Evolutionary conservation across 2,113 vertebrate species (phyloP).

Genomic region (Gulo gulo): DNA sequence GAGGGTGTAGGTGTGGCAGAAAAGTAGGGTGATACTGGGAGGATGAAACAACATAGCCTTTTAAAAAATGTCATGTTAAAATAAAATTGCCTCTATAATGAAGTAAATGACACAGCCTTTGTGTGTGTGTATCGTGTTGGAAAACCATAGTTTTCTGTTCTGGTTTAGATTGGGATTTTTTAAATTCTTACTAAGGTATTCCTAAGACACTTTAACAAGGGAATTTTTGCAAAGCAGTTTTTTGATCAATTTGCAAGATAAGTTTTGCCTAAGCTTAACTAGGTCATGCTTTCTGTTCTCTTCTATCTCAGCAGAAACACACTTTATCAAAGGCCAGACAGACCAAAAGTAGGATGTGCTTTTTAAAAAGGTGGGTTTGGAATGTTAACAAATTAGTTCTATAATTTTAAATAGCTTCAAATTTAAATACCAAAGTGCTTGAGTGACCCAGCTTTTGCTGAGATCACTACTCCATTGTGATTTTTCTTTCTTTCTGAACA

Average conservation of each 20-base stretch:
- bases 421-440: background rate
- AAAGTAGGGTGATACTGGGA: background rate
- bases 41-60: conserved; percentile 44
- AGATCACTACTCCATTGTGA: background rate
- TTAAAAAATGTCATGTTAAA: conserved; percentile 44
- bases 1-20: background rate
- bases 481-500: background rate
- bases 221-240: conserved; percentile 16
- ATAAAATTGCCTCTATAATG: conserved; percentile 42
- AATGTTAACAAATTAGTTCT: conserved; percentile 28
- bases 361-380: background rate
- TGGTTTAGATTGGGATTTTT: conserved; percentile 24
- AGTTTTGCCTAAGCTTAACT: conserved; percentile 65
- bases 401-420: conserved; percentile 44
- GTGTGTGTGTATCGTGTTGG: background rate
- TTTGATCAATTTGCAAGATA: conserved; percentile 61
- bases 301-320: conserved; percentile 64
- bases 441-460: background rate
- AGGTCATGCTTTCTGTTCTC: conserved; percentile 51
- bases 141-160: conserved; percentile 13
- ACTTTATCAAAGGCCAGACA: conserved; percentile 42
- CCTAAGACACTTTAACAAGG: conserved; percentile 36
- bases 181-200: conserved; percentile 14
- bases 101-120: background rate
- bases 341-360: background rate